Base-by-base conservation (phyloP, 2,888 invertebrate species). In the Morpho helenor region DNA sequence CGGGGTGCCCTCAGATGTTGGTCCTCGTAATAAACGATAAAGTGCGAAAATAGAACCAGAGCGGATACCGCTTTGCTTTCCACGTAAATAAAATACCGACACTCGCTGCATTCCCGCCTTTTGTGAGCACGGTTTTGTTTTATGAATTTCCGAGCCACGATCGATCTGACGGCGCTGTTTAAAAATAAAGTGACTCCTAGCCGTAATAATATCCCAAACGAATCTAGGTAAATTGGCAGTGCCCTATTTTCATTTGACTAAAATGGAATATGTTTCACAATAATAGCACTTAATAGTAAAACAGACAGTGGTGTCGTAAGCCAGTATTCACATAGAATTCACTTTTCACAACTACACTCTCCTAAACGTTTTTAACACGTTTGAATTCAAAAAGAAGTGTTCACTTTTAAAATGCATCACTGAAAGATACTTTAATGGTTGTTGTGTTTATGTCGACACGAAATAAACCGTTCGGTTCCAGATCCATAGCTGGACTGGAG, bases 11-110 rank as follows among this genome's bases (percentile, higher is more conserved):
- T 69, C 70, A 70, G 67, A 59, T 70, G 69, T 66, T 74, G 76
- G 77, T 81, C 79, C 80, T 82, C 80, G 76, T 82, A 80, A 84
- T 83, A 82, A 82, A 84, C 85, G 84, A 80, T 86, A 84, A 79
- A 80, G 81, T 80, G 82, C 84, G 76, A 87, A 88, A 90, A 89
- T 89, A 90, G 89, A 86, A 85, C 70, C 61, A 73, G 75, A 82
- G 78, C 79, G 78, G 74, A 76, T 80, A 84, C 79, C 75, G 77
- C 73, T 73, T 72, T 74, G 75, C 76, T 81, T 74, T 82, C 75
- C 77, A 77, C 83, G 77, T 84, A 84, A 87, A 89, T 87, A 85
- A 88, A 89, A 86, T 82, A 80, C 82, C 76, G 76, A 78, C 75
- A 75, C 71, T 79, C 77, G 75, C 73, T 76, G 77, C 77, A 76